Base-by-base conservation (phyloP, 2,797 vertebrate species). In the Coluber constrictor region DNA sequence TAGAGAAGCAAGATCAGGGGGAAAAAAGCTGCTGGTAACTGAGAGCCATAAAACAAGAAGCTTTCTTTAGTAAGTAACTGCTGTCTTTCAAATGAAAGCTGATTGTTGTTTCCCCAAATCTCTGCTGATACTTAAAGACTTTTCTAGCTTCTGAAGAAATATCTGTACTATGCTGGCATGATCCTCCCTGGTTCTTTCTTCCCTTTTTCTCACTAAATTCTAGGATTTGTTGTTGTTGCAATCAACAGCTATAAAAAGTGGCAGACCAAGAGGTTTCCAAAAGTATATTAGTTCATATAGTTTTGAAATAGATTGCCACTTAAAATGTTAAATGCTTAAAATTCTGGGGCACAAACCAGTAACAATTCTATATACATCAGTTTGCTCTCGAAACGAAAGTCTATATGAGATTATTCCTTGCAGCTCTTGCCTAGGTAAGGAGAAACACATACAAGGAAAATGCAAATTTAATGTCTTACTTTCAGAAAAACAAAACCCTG, bases 1-100 rank as follows among this genome's bases (percentile, higher is more conserved):
- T 60, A 88, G 91, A 93, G 92, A 92, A 90, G 70, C 5, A 16
- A 92, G 89, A 93, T 88, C 90, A 86, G 92, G 74, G 37, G 9
- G 10, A 0, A 0, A 2, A 37, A 92, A 51, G n/a, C 89, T 90
- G 60, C 60, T 54, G 54, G 92, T 86, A 91, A 66, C 59, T 4
- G 86, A 66, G 63, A 70, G 37, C 37, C 43, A 83, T 57, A 88
- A 88, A 92, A 83, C 43, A 18, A 93, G 83, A 91, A 86, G 63
- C 86, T 51, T 61, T 92, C 51, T 61, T 70, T 59, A 18, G 13
- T 86, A 79, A 70, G 27, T 70, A 60, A 32, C 66, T 93, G 47
- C 91, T 92, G 61, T 91, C 74, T 90, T 61, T 91, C 87, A 89
- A 87, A 56, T 51, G 79, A 87, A 90, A 60, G 43, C 37, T 55